Percentiles rank a stretch among this genome's conserved stretches.
Evolutionary conservation across 2,888 invertebrate genomes (phyloP).

Genomic region (Xestia xanthographa): DNA sequence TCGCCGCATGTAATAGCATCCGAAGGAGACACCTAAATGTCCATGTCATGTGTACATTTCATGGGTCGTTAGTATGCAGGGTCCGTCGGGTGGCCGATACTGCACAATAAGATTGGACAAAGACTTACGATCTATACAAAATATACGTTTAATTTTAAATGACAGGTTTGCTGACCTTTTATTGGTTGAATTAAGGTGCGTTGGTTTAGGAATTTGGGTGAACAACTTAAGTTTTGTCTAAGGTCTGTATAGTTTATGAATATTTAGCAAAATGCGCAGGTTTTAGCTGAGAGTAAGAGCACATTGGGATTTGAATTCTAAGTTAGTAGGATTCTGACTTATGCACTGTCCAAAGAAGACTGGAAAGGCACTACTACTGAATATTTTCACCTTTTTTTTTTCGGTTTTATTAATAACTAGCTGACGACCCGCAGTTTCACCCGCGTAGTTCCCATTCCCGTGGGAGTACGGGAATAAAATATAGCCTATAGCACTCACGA

Average conservation of each 20-base stretch:
- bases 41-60: conserved; percentile 70
- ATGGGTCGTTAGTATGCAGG: conserved; percentile 77
- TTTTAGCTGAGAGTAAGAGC: not conserved
- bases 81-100: conserved; percentile 61
- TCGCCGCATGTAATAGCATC: conserved; percentile 66
- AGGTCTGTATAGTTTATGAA: not conserved
- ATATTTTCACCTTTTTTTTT: not conserved
- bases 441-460: too few relatives aligned
- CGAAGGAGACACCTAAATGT: conserved; percentile 71
- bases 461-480: too few relatives aligned
- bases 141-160: conserved; percentile 47
- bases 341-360: not conserved
- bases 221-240: not conserved
- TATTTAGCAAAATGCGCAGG: not conserved
- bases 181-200: conserved; percentile 40
- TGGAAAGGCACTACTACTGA: not conserved
- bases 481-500: too few relatives aligned
- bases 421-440: too few relatives aligned
- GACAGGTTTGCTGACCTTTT: conserved; percentile 44
- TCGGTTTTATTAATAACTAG: too few relatives aligned
- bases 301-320: not conserved
- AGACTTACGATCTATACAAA: conserved; percentile 53
- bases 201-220: conserved; percentile 40
- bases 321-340: not conserved
- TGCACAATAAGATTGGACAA: conserved; percentile 67